Evolutionary conservation across 2,797 vertebrate genomes (phyloP), one percentile per base, ranked within the genome.

Genomic region (Discoglossus pictus): DNA sequence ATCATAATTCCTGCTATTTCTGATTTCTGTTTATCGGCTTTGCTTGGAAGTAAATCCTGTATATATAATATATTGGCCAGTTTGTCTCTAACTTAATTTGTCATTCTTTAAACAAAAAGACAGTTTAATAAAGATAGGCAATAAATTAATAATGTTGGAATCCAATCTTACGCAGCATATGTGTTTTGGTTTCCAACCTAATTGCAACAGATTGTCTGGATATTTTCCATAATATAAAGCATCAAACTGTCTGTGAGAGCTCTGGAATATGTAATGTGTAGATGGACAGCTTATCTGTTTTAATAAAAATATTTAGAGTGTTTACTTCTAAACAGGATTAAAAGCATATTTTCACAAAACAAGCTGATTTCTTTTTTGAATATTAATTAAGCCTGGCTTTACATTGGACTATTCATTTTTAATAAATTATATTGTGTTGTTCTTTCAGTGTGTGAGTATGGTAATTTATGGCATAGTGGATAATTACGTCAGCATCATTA

Each of bases 231-330:
- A 53, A 53, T 53, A 18, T 2, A 31, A 5, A 1, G 16, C 1
- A 51, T 31, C 27, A 8, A 4, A 31, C 11, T 8, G 48, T 20
- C 43, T 46, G 7, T 10, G 18, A 10, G 4, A 46, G 18, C 10
- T 2, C 7, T 20, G 43, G 43, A 21, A 21, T 46, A 4, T 17
- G 50, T 39, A 65, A 65, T 65, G 50, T 65, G 62, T 39, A 46
- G 40, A 65, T 42, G 2, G 27, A 34, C 35, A 25, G 50, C 39
- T 16, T 13, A 5, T 39, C 48, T 15, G 25, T n/a, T n/a, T n/a
- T n/a, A n/a, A n/a, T n/a, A n/a, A n/a, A n/a, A n/a, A n/a, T n/a
- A n/a, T n/a, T n/a, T n/a, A n/a, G 40, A 39, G 23, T 52, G 18
- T 12, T 52, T 35, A n/a, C 55, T 34, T 55, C n/a, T n/a, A n/a